These are phyloP conservation scores for Gnathonemus echidnorhynchus DNA, from an alignment of 2,113 vertebrate genomes.

Conservation along the genomic window DNA sequence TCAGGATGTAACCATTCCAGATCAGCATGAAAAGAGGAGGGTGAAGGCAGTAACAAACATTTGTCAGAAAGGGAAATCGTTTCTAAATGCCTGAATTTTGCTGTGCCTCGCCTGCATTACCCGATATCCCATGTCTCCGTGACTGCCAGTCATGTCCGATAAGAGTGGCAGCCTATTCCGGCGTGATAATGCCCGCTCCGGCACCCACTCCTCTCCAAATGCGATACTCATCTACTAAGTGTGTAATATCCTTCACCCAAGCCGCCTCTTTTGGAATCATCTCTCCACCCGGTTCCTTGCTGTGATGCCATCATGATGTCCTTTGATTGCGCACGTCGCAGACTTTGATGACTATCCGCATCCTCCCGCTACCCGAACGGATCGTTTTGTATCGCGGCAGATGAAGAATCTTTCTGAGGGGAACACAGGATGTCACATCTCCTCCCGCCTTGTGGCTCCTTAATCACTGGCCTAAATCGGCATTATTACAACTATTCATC, in stretches of 20 bases:
- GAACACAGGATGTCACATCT: not conserved
- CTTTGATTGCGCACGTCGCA: not conserved
- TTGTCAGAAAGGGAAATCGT: not conserved
- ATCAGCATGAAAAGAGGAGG: not conserved
- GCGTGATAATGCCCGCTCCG: not conserved
- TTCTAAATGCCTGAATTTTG: not conserved
- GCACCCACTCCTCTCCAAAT: not conserved
- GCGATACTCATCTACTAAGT: not conserved
- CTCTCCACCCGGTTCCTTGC: no score
- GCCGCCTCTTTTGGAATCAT: not conserved
- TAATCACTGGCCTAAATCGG: constrained; percentile 3
- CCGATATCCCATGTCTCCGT: not conserved
- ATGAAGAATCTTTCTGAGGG: not conserved
- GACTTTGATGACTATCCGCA: not conserved
- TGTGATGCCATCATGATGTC: no score
- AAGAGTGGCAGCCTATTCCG: not conserved
- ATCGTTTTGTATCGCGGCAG: not conserved
- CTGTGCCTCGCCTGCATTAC: not conserved
- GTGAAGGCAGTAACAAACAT: not conserved
- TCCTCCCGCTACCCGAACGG: not conserved
- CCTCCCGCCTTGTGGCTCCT: not conserved
- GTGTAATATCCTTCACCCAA: not conserved
- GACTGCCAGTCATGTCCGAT: not conserved
- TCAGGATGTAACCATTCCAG: not conserved
- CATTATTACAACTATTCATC: constrained; percentile 9